Evolutionary conservation across 2,888 invertebrate genomes (phyloP).

Genomic region (Clanis bilineata): DNA sequence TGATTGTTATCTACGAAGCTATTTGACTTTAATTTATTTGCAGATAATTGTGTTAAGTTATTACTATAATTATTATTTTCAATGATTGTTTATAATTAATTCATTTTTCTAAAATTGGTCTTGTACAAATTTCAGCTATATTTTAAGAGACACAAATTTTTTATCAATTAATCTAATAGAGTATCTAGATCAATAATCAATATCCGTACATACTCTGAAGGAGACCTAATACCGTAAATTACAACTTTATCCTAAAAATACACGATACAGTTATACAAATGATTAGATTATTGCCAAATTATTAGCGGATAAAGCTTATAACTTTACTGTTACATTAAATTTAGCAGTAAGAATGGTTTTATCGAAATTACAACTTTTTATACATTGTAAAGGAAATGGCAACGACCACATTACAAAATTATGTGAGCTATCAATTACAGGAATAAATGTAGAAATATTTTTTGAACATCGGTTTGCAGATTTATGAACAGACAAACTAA

Average conservation of each 20-base stretch:
- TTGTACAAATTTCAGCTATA: too few relatives aligned
- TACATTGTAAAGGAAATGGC: background rate
- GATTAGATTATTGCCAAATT: too few relatives aligned
- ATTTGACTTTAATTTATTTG: slow-evolving; percentile 1
- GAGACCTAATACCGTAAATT: too few relatives aligned
- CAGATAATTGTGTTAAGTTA: background rate
- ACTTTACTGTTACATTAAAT: background rate
- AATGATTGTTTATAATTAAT: background rate
- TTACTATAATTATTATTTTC: background rate
- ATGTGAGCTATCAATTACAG: background rate
- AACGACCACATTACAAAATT: background rate
- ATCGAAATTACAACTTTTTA: too few relatives aligned
- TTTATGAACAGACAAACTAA: background rate
- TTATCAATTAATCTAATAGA: too few relatives aligned
- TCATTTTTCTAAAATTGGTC: background rate
- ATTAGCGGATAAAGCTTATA: background rate
- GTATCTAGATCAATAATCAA: too few relatives aligned
- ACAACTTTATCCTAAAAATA: too few relatives aligned
- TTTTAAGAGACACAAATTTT: too few relatives aligned
- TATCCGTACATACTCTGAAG: too few relatives aligned
- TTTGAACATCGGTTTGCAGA: background rate
- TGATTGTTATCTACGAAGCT: background rate
- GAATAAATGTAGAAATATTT: background rate
- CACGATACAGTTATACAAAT: too few relatives aligned
- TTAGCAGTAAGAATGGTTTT: too few relatives aligned